These are phyloP conservation scores for Geophilus truncorum DNA, from an alignment of 2,888 invertebrate genomes.

Conservation along the genomic window DNA sequence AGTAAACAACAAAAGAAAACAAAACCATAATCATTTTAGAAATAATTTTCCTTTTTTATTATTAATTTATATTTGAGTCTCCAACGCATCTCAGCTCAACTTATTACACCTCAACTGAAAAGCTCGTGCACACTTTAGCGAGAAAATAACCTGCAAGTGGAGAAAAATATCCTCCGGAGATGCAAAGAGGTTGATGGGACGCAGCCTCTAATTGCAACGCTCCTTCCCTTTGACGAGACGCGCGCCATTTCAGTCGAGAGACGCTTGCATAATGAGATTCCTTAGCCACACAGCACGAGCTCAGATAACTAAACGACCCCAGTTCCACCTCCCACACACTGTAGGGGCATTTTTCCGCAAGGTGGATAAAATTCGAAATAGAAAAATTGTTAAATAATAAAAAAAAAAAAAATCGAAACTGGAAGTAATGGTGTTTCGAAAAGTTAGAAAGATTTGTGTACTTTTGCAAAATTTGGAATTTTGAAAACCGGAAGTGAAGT, in stretches of 20 bases:
- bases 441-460: too few relatives aligned
- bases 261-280: slow-evolving; percentile 16
- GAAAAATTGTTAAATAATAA: too few relatives aligned
- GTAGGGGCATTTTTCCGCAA: neutral
- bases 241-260: slow-evolving; percentile 9
- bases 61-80: neutral
- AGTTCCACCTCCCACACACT: neutral
- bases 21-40: neutral
- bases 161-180: slow-evolving; percentile 16
- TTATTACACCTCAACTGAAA: neutral
- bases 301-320: slow-evolving; percentile 15
- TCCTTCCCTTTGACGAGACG: slow-evolving; percentile 8
- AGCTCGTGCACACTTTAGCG: neutral
- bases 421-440: too few relatives aligned
- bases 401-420: too few relatives aligned
- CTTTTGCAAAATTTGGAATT: too few relatives aligned
- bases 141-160: neutral
- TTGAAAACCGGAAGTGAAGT: too few relatives aligned
- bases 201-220: slow-evolving; percentile 10
- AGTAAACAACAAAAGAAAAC: neutral
- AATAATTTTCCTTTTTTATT: neutral
- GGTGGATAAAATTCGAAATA: neutral
- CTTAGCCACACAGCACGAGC: slow-evolving; percentile 9
- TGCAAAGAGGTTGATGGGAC: slow-evolving; percentile 1
- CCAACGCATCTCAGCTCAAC: neutral